Evolutionary conservation across 2,797 vertebrate genomes (phyloP), one percentile per base, ranked within the genome.

Genomic region (Distichodus sexfasciatus): DNA sequence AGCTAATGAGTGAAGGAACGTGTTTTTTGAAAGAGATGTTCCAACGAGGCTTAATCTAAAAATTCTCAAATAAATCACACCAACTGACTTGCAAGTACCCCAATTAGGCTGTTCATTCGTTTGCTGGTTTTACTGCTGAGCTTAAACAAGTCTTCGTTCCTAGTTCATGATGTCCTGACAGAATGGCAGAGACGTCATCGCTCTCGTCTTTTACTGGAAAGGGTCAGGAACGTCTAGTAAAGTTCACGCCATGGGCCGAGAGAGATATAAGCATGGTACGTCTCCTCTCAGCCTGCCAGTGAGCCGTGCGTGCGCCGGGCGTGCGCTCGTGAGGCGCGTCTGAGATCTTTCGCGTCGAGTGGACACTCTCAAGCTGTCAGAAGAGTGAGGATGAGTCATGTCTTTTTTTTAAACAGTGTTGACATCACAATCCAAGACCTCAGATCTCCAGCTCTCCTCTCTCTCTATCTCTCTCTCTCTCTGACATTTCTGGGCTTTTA

Each of bases 241-340:
- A 58, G 19, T 51, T 66, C 54, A 36, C 11, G 29, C 26, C 11
- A 12, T 31, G 4, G 40, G 35, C 24, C 77, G 79, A 86, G 86
- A 91, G 84, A 90, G 31, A n/a, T n/a, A 78, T 82, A 77, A 87
- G 80, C 89, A 89, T 87, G 77, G 15, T 35, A 87, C 81, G 80
- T 76, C 81, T 84, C 76, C 81, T 35, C 78, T 76, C 77, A 79
- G 83, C 87, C 83, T 85, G 80, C 70, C 70, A 68, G 79, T 75
- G 60, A 53, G 65, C 60, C 71, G 33, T 24, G 71, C 82, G 78
- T 79, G 2, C 72, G 85, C n/a, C n/a, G n/a, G n/a, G 70, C 63
- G 86, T 88, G 87, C 54, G 57, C 86, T 64, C 36, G 3, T 23
- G 29, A 86, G 87, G 89, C 88, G 82, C 55, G 68, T 71, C 33